Evolutionary conservation across 2,797 vertebrate genomes (phyloP), one percentile per base, ranked within the genome.

Genomic region (Pseudochaenichthys georgianus): DNA sequence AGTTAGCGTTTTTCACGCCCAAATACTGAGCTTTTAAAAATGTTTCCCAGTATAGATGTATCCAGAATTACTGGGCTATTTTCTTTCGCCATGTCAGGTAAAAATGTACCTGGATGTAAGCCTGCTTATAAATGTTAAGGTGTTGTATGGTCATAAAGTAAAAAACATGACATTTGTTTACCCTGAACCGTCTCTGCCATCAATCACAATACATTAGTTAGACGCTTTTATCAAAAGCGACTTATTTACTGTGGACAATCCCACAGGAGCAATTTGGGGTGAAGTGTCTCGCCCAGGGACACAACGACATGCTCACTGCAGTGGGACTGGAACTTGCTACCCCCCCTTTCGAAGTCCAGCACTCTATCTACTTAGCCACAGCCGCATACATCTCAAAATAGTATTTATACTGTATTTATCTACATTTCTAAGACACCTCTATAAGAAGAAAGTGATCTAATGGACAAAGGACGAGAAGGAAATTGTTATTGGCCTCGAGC

Each of bases 101-200:
- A 6, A 69, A 55, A 48, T 43, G 16, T 0, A 45, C 42, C 41
- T 54, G 12, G 11, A n/a, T 28, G 13, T 10, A 45, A 62, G 38
- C 43, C 21, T 46, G 13, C 23, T 31, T 12, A 47, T 31, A 31
- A 6, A 48, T 62, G 19, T 73, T 63, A 41, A 7, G n/a, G 10
- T 55, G 2, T 17, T 70, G 59, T 54, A 6, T 70, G 13, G 15
- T 47, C 0, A 28, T 53, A 19, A 21, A 52, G 28, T 28, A 57
- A 62, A 31, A 31, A 47, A 52, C 17, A 41, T 10, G 21, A 50
- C 46, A 54, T 77, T 69, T n/a, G 60, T 41, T 72, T 59, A 19
- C 19, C 34, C 52, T 17, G 12, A 23, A 55, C 34, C 50, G 52
- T 48, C 43, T 21, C 31, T 80, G 54, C 55, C 55, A 70, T 75